A percentile compares a stretch with the other conserved stretches of the same genome.
These are phyloP conservation scores for Phaonia tiefii DNA, from an alignment of 2,888 invertebrate species.

Conservation along the genomic window DNA sequence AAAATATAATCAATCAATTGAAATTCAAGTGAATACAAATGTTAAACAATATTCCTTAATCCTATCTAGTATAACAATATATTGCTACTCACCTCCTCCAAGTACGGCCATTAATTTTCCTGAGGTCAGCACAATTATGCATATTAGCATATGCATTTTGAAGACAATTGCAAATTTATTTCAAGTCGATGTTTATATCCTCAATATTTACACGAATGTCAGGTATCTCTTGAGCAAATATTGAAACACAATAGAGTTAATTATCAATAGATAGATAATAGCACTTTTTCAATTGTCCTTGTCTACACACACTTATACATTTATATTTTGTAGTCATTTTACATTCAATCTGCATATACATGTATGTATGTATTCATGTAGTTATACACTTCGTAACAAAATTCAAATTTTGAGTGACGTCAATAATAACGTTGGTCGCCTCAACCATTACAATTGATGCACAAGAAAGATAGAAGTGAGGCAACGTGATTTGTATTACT, in stretches of 20 bases:
- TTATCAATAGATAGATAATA: constrained; percentile 48
- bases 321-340: constrained; percentile 14
- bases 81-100: constrained; percentile 47
- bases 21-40: no score
- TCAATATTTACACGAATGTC: constrained; percentile 16
- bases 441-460: no score
- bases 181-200: not conserved
- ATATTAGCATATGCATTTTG: constrained; percentile 55
- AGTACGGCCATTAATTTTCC: constrained; percentile 29
- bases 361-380: not conserved
- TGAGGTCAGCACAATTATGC: constrained; percentile 40
- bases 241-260: constrained; percentile 53
- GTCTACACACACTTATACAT: not conserved
- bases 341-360: no score
- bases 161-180: constrained; percentile 6
- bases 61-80: no score
- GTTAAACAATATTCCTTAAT: no score
- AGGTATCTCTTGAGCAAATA: constrained; percentile 1
- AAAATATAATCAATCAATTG: no score
- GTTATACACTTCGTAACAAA: constrained; percentile 10
- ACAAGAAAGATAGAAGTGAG: no score
- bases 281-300: constrained; percentile 30
- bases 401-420: no score
- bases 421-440: no score
- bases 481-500: no score